These are phyloP conservation scores for Acleris sparsana DNA, from an alignment of 2,888 invertebrate genomes.

Conservation along the genomic window DNA sequence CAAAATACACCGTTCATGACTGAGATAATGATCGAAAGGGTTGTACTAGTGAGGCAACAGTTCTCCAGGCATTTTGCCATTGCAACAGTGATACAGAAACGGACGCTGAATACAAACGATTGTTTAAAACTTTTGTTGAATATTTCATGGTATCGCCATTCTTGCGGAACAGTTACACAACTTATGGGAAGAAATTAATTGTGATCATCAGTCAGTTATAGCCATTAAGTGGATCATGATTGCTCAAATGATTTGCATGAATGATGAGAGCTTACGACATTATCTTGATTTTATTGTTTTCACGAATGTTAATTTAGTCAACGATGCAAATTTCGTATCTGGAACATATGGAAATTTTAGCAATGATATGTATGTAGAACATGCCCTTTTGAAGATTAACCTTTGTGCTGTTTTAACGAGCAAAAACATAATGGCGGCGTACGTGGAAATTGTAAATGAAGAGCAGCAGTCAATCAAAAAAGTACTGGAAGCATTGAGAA, in stretches of 20 bases:
- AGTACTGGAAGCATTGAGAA: constrained; percentile 33
- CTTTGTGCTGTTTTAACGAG: constrained; percentile 3
- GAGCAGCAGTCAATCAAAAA: constrained; percentile 21
- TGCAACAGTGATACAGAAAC: constrained; percentile 55
- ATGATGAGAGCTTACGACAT: constrained; percentile 31
- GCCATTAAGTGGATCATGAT: constrained; percentile 35
- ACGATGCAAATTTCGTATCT: constrained; percentile 24
- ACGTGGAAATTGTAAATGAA: constrained; percentile 1
- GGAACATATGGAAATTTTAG: constrained; percentile 17
- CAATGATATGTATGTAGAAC: constrained; percentile 2
- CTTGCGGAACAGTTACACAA: constrained; percentile 37
- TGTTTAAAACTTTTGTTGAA: constrained; percentile 60
- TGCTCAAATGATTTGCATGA: constrained; percentile 32
- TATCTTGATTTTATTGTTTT: constrained; percentile 19
- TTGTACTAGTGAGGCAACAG: constrained; percentile 44
- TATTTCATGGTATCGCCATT: constrained; percentile 58
- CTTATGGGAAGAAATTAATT: constrained; percentile 35
- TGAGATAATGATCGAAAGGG: constrained; percentile 34
- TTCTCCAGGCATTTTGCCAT: constrained; percentile 57
- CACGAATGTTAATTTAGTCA: constrained; percentile 25
- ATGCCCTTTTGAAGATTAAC: constrained; percentile 20
- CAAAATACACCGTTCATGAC: constrained; percentile 33
- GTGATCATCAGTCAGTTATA: constrained; percentile 38
- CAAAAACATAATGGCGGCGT: constrained; percentile 21
- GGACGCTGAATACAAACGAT: constrained; percentile 69